Percentiles rank a stretch among this genome's conserved stretches.
phyloP scores from a whole-genome alignment of 1,140 invertebrate species.

The Anastatus disparis region DNA sequence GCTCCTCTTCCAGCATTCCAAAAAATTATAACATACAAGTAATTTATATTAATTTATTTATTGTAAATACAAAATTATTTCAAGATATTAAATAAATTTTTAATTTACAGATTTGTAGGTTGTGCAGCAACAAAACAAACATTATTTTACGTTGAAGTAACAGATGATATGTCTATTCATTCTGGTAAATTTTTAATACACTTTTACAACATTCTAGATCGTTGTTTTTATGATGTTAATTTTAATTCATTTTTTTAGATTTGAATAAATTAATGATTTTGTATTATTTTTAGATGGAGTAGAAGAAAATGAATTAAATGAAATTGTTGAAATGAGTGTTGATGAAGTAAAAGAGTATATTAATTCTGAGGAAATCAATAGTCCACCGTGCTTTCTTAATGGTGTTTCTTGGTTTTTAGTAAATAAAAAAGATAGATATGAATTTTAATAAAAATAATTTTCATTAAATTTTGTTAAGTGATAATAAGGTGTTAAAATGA shows the following conservation, averaged over 20 bases:
- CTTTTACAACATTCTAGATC: too few species aligned
- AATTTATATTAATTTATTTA: conserved; percentile 45
- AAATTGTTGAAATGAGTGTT: conserved; percentile 87
- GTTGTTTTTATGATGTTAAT: background rate
- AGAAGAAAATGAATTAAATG: conserved; percentile 91
- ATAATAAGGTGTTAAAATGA: too few species aligned
- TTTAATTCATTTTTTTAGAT: background rate
- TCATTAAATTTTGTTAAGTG: too few species aligned
- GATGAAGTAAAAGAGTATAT: conserved; percentile 78
- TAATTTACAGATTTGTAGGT: conserved; percentile 72
- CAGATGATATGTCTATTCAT: conserved; percentile 85
- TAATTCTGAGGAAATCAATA: conserved; percentile 74
- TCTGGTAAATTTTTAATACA: conserved; percentile 66
- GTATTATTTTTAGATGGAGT: conserved; percentile 77
- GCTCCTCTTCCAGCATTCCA: conserved; percentile 78
- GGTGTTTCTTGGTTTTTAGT: conserved; percentile 87
- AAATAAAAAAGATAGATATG: conserved; percentile 71
- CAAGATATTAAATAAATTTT: background rate
- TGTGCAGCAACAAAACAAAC: conserved; percentile 80
- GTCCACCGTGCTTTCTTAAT: conserved; percentile 84
- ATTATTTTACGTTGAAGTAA: conserved; percentile 92
- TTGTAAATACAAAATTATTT: background rate
- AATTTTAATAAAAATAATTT: too few species aligned
- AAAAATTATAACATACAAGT: conserved; percentile 83
- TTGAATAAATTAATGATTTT: conserved; percentile 17